Evolutionary conservation across 2,888 invertebrate genomes (phyloP).

Genomic region (Auanema freiburgensis): DNA sequence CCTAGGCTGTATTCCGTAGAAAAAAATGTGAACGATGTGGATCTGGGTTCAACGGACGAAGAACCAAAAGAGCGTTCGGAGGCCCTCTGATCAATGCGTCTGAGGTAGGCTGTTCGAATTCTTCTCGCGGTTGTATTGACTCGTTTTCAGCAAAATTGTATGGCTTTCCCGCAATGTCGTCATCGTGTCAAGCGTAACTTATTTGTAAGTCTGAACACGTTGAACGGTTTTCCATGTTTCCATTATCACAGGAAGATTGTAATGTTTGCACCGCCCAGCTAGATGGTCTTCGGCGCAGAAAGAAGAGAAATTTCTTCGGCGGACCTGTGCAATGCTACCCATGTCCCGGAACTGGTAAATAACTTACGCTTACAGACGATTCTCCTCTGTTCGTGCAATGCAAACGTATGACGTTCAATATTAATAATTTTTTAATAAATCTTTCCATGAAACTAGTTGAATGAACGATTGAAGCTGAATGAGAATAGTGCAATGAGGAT

Average conservation of each 20-base stretch:
- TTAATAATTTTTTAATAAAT: no score
- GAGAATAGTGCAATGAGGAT: no score
- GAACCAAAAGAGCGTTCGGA: slow-evolving; percentile 53
- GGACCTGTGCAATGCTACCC: slow-evolving; percentile 51
- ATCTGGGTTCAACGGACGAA: slow-evolving; percentile 23
- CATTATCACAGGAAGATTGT: slow-evolving; percentile 39
- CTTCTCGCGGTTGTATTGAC: no score
- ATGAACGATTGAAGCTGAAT: no score
- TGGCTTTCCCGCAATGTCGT: slow-evolving; percentile 55
- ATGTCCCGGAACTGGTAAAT: slow-evolving; percentile 33
- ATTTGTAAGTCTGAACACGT: slow-evolving; percentile 25
- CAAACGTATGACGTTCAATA: not conserved
- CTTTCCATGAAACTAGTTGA: no score
- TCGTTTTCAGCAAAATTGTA: slow-evolving; percentile 44
- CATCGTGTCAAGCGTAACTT: slow-evolving; percentile 50
- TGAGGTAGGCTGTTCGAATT: slow-evolving; percentile 27
- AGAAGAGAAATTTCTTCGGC: slow-evolving; percentile 44
- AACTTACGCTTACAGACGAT: not conserved
- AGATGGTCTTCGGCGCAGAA: slow-evolving; percentile 27
- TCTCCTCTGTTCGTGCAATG: not conserved
- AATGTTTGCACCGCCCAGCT: slow-evolving; percentile 50
- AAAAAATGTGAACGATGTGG: slow-evolving; percentile 43
- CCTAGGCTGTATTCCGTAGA: slow-evolving; percentile 32
- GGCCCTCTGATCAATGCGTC: slow-evolving; percentile 55
- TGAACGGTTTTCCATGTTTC: slow-evolving; percentile 1